Evolutionary conservation across 2,888 invertebrate species (phyloP).

Genomic region (Proisotoma minuta): DNA sequence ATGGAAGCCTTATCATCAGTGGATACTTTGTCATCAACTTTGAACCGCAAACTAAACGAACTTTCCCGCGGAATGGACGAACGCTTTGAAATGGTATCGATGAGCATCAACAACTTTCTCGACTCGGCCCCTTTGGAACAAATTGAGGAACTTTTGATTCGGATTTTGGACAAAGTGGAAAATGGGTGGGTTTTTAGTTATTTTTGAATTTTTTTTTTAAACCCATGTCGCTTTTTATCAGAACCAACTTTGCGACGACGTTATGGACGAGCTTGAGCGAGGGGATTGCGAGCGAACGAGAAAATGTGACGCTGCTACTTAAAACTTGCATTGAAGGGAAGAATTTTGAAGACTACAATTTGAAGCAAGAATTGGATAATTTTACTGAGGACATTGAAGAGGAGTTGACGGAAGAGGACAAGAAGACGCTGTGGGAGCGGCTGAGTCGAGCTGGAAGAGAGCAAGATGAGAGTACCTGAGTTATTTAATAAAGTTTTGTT

Average conservation of each 20-base stretch:
- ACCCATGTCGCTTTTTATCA: too few species aligned
- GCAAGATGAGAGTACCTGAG: too few species aligned
- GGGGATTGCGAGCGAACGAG: neutral
- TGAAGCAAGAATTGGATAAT: constrained; percentile 16
- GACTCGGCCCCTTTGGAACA: constrained; percentile 59
- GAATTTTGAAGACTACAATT: constrained; percentile 2
- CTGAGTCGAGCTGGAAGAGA: too few species aligned
- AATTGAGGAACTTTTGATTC: constrained; percentile 61
- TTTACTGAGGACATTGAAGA: constrained; percentile 13
- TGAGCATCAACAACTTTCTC: constrained; percentile 62
- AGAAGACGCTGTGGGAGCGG: constrained; percentile 37
- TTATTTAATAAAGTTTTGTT: too few species aligned
- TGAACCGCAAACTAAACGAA: constrained; percentile 26
- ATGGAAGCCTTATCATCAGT: constrained; percentile 42
- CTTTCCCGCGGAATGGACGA: constrained; percentile 40
- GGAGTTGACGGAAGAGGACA: constrained; percentile 40
- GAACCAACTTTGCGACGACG: too few species aligned
- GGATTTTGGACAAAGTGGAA: constrained; percentile 60
- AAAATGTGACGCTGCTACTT: neutral
- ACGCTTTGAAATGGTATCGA: constrained; percentile 47
- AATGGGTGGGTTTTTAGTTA: constrained; percentile 61
- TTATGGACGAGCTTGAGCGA: too few species aligned
- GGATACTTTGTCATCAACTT: constrained; percentile 40
- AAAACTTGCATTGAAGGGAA: neutral
- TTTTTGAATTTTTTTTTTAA: too few species aligned